Percentiles rank a stretch among this genome's conserved stretches.
Conservation (phyloP, 2,797 vertebrate genomes). For the Coilia nasus region DNA sequence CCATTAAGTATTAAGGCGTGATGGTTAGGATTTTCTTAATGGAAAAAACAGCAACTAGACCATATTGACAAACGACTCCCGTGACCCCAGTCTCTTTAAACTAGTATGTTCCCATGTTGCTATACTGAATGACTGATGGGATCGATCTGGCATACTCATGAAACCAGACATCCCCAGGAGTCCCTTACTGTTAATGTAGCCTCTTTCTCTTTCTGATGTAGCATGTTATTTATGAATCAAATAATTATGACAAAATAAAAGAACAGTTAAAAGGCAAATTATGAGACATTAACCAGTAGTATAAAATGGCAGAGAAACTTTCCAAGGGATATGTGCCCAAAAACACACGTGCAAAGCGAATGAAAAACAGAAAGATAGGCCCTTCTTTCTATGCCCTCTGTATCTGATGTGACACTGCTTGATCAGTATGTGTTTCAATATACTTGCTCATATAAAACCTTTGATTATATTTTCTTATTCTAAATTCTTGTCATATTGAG, state of each 20-base stretch:
- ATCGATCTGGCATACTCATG: not conserved
- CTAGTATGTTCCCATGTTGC: not conserved
- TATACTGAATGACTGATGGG: not conserved
- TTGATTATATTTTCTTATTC: no score
- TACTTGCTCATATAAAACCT: no score
- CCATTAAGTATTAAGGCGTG: conserved; percentile 30
- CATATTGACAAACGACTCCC: not conserved
- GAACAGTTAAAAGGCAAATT: not conserved
- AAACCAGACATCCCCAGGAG: not conserved
- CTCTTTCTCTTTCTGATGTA: no score
- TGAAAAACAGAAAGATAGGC: no score
- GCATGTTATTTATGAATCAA: not conserved
- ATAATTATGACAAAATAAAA: not conserved
- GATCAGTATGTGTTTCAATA: no score
- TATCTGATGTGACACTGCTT: no score
- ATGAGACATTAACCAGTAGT: not conserved
- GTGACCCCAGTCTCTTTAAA: not conserved
- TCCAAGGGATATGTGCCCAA: not conserved
- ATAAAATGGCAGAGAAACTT: not conserved
- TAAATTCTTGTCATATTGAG: no score
- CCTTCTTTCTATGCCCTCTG: no score
- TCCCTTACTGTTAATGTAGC: not conserved
- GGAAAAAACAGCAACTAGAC: conserved; percentile 23
- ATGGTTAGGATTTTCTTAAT: conserved; percentile 20
- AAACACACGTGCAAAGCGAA: no score